Percentiles rank a stretch among this genome's conserved stretches.
phyloP scores from a whole-genome alignment of 2,888 invertebrate genomes.

The Sipha maydis region DNA sequence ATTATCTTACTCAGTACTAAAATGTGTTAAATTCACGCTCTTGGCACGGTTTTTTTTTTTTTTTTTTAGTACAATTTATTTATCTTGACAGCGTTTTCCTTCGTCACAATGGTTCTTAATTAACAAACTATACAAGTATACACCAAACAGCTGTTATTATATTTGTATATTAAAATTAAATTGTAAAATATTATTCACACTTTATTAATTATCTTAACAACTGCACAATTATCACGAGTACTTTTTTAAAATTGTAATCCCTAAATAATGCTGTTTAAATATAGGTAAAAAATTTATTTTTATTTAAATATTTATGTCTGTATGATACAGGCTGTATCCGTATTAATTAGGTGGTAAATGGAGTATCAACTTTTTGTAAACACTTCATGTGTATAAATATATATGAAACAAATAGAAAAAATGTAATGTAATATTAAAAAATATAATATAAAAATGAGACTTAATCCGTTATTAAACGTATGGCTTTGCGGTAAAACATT shows the following conservation, averaged over 20 bases:
- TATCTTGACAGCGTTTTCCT: slow-evolving; percentile 16
- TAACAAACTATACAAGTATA: slow-evolving; percentile 8
- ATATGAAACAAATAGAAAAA: too few relatives aligned
- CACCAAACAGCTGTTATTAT: neutral
- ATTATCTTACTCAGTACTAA: neutral
- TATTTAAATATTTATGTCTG: neutral
- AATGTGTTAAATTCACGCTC: neutral
- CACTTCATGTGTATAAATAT: neutral
- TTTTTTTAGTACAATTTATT: neutral
- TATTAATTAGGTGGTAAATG: neutral
- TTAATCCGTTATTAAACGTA: neutral
- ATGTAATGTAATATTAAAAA: too few relatives aligned
- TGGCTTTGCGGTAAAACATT: neutral
- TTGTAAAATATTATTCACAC: neutral
- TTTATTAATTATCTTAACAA: neutral
- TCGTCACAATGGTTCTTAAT: slow-evolving; percentile 38
- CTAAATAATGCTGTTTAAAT: neutral
- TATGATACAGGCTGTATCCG: neutral
- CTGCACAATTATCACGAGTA: neutral
- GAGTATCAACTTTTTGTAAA: neutral
- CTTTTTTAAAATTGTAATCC: neutral
- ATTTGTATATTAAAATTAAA: slow-evolving; percentile 33
- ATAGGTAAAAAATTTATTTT: neutral
- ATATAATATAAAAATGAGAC: neutral
- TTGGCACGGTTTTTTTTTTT: slow-evolving; percentile 1